Conservation (phyloP, 2,888 invertebrate genomes). For the Ypsolopha sequella region DNA sequence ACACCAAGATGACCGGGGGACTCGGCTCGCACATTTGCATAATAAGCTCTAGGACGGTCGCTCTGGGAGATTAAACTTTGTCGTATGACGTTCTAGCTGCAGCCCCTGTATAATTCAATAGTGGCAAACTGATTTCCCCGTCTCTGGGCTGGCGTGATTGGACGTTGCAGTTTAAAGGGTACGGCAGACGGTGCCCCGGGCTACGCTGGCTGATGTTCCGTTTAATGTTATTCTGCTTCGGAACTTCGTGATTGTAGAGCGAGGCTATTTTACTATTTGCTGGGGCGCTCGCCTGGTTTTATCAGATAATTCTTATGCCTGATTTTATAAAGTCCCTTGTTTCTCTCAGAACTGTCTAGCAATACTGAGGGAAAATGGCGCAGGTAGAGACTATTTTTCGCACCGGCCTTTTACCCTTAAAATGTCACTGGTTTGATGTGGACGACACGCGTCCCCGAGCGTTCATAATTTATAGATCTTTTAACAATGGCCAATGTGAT, state of each 20-base stretch:
- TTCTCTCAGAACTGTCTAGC: too few relatives aligned
- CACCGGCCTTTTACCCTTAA: slow-evolving; percentile 32
- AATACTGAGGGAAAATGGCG: too few relatives aligned
- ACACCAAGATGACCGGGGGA: slow-evolving; percentile 48
- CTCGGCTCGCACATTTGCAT: slow-evolving; percentile 52
- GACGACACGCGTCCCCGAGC: slow-evolving; percentile 38
- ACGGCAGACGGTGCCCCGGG: neutral
- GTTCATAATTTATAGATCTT: slow-evolving; percentile 57
- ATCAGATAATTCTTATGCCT: neutral
- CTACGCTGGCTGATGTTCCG: neutral
- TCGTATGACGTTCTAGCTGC: slow-evolving; percentile 60
- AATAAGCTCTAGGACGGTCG: slow-evolving; percentile 54
- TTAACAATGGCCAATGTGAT: neutral
- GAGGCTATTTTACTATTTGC: neutral
- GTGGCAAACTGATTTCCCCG: slow-evolving; percentile 57
- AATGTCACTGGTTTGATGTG: slow-evolving; percentile 54
- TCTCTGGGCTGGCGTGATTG: slow-evolving; percentile 35
- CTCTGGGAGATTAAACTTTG: slow-evolving; percentile 64
- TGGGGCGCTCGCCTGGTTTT: neutral
- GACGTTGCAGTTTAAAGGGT: slow-evolving; percentile 10
- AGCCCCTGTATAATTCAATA: slow-evolving; percentile 65
- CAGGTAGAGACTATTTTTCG: neutral
- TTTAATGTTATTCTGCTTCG: slow-evolving; percentile 1
- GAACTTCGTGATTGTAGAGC: neutral
- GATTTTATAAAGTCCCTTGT: too few relatives aligned